These are phyloP conservation scores for Dasypolia templi DNA, from an alignment of 2,888 invertebrate species.

Conservation along the genomic window DNA sequence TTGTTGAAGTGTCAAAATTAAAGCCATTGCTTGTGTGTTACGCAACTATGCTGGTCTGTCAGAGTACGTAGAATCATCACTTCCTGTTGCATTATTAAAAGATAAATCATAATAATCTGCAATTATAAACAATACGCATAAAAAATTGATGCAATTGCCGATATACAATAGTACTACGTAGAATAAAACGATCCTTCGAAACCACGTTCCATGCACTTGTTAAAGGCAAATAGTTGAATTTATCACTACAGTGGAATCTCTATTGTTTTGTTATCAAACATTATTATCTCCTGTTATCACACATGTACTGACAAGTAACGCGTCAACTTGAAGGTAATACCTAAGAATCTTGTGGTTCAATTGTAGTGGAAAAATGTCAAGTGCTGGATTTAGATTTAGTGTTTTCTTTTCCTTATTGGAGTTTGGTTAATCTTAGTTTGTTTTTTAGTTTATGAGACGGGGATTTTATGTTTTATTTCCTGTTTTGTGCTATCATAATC, in stretches of 20 bases:
- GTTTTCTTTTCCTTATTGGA: slow-evolving; percentile 2
- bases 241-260: slow-evolving; percentile 62
- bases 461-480: slow-evolving; percentile 6
- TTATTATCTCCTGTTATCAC: slow-evolving; percentile 68
- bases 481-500: not conserved
- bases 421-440: slow-evolving; percentile 14
- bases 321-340: slow-evolving; percentile 62
- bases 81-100: not conserved
- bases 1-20: not conserved
- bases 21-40: not conserved
- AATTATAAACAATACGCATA: slow-evolving; percentile 33
- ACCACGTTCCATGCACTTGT: slow-evolving; percentile 54
- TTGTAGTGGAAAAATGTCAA: slow-evolving; percentile 28
- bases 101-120: not conserved
- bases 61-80: not conserved
- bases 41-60: not conserved
- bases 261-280: slow-evolving; percentile 70
- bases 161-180: slow-evolving; percentile 26
- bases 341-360: slow-evolving; percentile 32
- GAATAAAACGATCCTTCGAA: slow-evolving; percentile 20
- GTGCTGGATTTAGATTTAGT: slow-evolving; percentile 27
- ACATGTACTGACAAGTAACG: slow-evolving; percentile 61
- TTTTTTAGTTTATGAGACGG: slow-evolving; percentile 5
- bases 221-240: slow-evolving; percentile 60
- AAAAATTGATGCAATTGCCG: slow-evolving; percentile 31